Conservation (phyloP, 2,888 invertebrate genomes). For the Silvanus unidentatus region DNA sequence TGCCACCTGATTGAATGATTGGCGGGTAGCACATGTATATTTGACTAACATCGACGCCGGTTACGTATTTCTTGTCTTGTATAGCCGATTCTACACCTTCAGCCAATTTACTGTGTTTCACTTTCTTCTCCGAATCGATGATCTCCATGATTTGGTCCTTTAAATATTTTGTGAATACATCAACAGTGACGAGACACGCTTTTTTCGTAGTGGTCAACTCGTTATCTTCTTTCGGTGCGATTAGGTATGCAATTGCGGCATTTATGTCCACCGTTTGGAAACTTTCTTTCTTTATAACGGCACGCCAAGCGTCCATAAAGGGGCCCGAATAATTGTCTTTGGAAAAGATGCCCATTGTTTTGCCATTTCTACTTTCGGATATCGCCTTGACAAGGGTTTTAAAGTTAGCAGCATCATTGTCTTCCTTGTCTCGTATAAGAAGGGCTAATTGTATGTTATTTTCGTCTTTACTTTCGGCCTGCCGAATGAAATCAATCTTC, state of each 20-base stretch:
- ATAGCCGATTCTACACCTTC: slow-evolving; percentile 92
- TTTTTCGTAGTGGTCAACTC: slow-evolving; percentile 88
- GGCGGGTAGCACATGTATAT: slow-evolving; percentile 98
- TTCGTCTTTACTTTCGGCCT: slow-evolving; percentile 83
- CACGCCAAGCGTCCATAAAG: slow-evolving; percentile 89
- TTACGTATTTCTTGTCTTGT: slow-evolving; percentile 92
- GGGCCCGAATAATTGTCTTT: slow-evolving; percentile 94
- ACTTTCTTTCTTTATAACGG: slow-evolving; percentile 65
- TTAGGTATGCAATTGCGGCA: slow-evolving; percentile 74
- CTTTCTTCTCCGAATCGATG: slow-evolving; percentile 97
- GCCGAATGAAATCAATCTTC: slow-evolving; percentile 93
- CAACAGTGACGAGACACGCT: slow-evolving; percentile 87
- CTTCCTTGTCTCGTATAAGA: slow-evolving; percentile 77
- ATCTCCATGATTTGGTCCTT: slow-evolving; percentile 98
- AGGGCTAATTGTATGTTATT: slow-evolving; percentile 76
- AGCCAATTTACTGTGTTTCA: slow-evolving; percentile 90
- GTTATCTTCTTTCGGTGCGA: slow-evolving; percentile 91
- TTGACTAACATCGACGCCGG: slow-evolving; percentile 80
- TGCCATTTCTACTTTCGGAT: slow-evolving; percentile 82
- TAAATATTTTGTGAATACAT: slow-evolving; percentile 93
- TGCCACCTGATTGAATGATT: slow-evolving; percentile 98
- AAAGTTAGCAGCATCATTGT: slow-evolving; percentile 90
- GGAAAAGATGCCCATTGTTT: slow-evolving; percentile 79
- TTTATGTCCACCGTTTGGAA: slow-evolving; percentile 87
- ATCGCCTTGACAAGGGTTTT: slow-evolving; percentile 70